A percentile compares a stretch with the other conserved stretches of the same genome.
phyloP scores from a whole-genome alignment of 2,888 invertebrate genomes.

The Pristionchus mayeri region DNA sequence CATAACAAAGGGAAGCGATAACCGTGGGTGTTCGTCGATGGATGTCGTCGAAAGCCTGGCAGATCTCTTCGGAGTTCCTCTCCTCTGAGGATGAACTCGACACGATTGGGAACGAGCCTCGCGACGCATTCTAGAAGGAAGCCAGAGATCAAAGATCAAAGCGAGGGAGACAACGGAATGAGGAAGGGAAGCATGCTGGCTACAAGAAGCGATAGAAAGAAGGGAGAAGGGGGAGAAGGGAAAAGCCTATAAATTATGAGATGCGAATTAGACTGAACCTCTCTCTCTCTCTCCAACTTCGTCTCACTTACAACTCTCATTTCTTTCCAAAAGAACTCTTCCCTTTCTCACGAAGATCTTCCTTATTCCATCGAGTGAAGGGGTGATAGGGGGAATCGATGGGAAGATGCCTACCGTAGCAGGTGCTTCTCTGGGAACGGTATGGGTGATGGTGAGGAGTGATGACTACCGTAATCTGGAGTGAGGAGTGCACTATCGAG shows the following conservation, averaged over 20 bases:
- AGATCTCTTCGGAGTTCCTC: background rate
- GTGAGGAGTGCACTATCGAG: slow-evolving; percentile 20
- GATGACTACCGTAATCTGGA: slow-evolving; percentile 38
- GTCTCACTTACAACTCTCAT: slow-evolving; percentile 13
- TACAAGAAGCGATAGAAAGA: background rate
- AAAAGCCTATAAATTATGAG: slow-evolving; percentile 25
- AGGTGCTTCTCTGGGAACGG: background rate
- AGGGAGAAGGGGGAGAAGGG: background rate
- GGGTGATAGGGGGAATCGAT: background rate
- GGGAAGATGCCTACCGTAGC: slow-evolving; percentile 4
- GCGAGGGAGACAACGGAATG: background rate
- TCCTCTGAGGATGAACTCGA: background rate
- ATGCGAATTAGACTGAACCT: slow-evolving; percentile 33
- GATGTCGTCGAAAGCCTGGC: background rate
- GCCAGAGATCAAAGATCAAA: slow-evolving; percentile 21
- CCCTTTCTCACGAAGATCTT: background rate
- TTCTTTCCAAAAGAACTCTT: background rate
- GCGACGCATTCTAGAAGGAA: slow-evolving; percentile 32
- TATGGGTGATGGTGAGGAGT: slow-evolving; percentile 4
- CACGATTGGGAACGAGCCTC: slow-evolving; percentile 28
- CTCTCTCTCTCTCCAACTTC: background rate
- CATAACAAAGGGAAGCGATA: background rate
- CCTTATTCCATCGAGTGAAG: background rate
- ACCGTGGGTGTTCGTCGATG: background rate
- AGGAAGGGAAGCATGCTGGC: background rate